Conservation (phyloP, 2,113 vertebrate species). For the Origma solitaria region DNA sequence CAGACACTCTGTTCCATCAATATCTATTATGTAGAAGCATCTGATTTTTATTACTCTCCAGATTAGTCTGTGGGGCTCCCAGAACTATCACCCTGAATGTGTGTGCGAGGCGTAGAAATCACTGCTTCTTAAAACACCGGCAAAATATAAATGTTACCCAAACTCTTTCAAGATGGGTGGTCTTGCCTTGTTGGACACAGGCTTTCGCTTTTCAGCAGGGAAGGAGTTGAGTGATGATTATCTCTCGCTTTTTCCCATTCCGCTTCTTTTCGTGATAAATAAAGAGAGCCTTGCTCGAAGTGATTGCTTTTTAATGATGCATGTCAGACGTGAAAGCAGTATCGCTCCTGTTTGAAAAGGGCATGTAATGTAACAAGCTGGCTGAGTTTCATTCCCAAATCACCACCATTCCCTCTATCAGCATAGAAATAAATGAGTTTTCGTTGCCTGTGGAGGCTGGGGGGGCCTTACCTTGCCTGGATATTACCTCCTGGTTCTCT, state of each 20-base stretch:
- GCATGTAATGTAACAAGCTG: conserved; percentile 37
- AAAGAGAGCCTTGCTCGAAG: conserved; percentile 21
- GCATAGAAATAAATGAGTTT: conserved; percentile 31
- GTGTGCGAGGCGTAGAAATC: background rate
- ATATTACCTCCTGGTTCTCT: conserved; percentile 44
- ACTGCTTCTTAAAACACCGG: background rate
- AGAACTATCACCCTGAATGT: background rate
- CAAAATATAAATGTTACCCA: conserved; percentile 1
- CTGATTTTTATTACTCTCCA: conserved; percentile 3
- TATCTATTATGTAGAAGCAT: conserved; percentile 17
- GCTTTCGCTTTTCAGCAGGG: conserved; percentile 21
- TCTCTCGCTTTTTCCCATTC: conserved; percentile 44
- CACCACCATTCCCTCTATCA: conserved; percentile 15
- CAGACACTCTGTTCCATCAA: background rate
- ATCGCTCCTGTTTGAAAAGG: conserved; percentile 29
- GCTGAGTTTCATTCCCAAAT: conserved; percentile 39
- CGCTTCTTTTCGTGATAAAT: conserved; percentile 19
- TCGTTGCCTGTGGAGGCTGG: background rate
- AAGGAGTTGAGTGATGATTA: conserved; percentile 53
- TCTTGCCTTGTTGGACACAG: conserved; percentile 19
- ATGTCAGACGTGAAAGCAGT: conserved; percentile 31
- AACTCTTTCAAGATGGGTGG: conserved; percentile 39
- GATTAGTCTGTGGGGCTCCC: background rate
- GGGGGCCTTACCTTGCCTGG: background rate
- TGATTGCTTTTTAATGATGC: conserved; percentile 60